Evolutionary conservation across 2,888 invertebrate species (phyloP).

Genomic region (Pocota personata): DNA sequence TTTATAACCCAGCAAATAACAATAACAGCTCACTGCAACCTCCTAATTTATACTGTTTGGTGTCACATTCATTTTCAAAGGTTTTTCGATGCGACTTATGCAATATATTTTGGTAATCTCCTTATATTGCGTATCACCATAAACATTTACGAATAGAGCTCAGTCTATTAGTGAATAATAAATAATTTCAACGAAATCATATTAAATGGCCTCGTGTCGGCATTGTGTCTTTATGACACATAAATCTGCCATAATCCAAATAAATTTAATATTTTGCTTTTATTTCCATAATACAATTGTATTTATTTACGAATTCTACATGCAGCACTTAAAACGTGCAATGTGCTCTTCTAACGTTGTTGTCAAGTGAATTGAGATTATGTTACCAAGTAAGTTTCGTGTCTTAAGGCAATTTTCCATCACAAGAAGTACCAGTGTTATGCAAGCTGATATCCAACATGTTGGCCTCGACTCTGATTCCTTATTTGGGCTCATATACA

Average conservation of each 20-base stretch:
- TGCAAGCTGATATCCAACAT: not conserved
- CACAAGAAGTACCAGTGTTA: not conserved
- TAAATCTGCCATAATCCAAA: not conserved
- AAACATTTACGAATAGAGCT: no score
- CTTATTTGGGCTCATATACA: slow-evolving; percentile 19
- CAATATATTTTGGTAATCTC: no score
- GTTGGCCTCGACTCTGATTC: slow-evolving; percentile 52
- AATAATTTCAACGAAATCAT: not conserved
- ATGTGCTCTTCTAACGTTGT: not conserved
- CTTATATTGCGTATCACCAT: no score
- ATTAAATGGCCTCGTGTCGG: not conserved
- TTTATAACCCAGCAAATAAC: no score
- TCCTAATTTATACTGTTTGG: no score
- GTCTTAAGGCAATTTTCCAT: slow-evolving; percentile 28
- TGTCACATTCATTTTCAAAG: no score
- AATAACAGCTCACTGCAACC: no score
- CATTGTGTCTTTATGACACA: not conserved
- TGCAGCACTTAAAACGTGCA: not conserved
- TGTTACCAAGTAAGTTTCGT: not conserved
- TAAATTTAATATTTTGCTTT: not conserved
- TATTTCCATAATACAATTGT: not conserved
- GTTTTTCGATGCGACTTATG: no score
- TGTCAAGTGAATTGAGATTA: slow-evolving; percentile 13
- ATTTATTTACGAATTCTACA: not conserved
- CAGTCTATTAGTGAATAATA: no score